These are phyloP conservation scores for Knipowitschia caucasica DNA, from an alignment of 2,797 vertebrate species.

Conservation along the genomic window DNA sequence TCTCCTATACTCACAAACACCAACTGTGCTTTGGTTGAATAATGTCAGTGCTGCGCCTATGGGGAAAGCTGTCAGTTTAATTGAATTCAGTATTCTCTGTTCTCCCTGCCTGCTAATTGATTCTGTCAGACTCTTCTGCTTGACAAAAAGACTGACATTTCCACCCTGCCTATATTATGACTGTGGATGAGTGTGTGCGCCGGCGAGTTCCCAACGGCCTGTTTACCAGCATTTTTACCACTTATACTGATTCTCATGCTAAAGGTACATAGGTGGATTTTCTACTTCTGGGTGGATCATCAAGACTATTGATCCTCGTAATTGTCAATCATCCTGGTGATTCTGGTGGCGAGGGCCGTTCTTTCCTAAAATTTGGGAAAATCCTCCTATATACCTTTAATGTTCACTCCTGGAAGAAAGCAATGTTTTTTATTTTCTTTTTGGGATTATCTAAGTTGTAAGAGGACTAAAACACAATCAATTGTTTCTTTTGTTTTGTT, in stretches of 20 bases:
- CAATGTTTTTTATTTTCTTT: background rate
- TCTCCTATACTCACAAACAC: conserved; percentile 19
- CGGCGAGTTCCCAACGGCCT: conserved; percentile 19
- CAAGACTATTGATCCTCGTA: no score
- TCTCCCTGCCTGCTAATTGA: conserved; percentile 73
- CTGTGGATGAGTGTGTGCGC: conserved; percentile 34
- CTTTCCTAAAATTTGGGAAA: no score
- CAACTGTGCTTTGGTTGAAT: conserved; percentile 59
- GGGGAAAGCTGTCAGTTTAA: conserved; percentile 74
- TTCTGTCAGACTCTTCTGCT: conserved; percentile 72
- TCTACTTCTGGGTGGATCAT: no score
- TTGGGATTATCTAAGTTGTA: background rate
- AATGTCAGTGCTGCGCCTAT: conserved; percentile 68
- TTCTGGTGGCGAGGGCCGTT: no score
- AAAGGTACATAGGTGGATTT: no score
- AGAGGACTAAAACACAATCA: no score
- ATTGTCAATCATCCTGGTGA: no score
- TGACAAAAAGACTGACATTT: conserved; percentile 73
- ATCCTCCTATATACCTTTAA: no score
- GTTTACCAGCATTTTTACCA: conserved; percentile 8
- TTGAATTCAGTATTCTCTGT: conserved; percentile 72
- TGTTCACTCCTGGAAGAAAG: no score
- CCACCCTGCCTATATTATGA: conserved; percentile 54
- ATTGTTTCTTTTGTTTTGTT: no score
- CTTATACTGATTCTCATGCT: no score